phyloP scores from a whole-genome alignment of 1,140 invertebrate genomes.

The Tetraneura akinire region DNA sequence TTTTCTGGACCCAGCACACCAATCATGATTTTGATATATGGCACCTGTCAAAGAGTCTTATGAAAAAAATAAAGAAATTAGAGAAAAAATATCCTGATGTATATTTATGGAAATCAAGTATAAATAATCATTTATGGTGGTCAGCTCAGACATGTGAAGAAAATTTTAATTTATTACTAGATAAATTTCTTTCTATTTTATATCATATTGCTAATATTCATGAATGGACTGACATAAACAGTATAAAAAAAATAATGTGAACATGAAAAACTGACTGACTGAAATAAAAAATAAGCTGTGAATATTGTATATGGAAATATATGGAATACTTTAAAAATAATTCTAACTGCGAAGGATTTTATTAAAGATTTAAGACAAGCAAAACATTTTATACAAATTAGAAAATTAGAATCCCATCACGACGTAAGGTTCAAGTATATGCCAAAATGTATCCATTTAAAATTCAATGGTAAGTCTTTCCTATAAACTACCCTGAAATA shows the following conservation, averaged over 20 bases:
- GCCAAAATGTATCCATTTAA: background rate
- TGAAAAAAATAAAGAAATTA: background rate
- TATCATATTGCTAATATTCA: background rate
- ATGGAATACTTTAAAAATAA: background rate
- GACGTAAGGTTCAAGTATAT: background rate
- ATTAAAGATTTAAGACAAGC: background rate
- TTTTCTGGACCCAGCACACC: background rate
- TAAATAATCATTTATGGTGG: slow-evolving; percentile 43
- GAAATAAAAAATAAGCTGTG: background rate
- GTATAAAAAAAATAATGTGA: background rate
- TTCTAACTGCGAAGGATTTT: background rate
- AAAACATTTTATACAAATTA: background rate
- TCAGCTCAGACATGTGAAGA: background rate
- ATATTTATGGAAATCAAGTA: slow-evolving; percentile 15
- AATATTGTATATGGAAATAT: no score
- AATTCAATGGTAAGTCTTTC: background rate
- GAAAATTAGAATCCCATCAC: background rate
- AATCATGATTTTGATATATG: background rate
- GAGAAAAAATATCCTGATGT: background rate
- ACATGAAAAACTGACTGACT: background rate
- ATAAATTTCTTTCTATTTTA: background rate
- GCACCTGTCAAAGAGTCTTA: background rate
- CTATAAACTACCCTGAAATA: no score
- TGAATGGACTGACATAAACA: background rate
- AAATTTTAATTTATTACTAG: background rate